phyloP scores from a whole-genome alignment of 2,888 invertebrate species.

The Parochlus steinenii region DNA sequence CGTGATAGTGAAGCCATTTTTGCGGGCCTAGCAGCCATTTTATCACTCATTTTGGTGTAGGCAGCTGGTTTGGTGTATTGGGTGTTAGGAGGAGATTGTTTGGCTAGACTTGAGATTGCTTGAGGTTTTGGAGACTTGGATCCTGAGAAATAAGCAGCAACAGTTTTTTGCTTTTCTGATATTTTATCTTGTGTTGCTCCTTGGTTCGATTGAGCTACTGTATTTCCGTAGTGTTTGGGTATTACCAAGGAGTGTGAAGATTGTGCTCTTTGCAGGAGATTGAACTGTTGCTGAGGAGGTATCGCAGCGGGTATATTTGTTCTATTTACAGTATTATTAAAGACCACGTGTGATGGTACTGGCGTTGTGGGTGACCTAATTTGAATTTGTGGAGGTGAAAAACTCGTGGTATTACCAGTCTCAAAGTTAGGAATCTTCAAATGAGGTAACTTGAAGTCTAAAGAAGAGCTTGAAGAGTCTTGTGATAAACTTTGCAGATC shows the following conservation, averaged over 20 bases:
- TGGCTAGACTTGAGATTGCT: constrained; percentile 18
- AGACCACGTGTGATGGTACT: constrained; percentile 21
- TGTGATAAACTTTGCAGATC: constrained; percentile 10
- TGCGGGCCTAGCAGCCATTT: constrained; percentile 11
- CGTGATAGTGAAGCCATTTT: constrained; percentile 35
- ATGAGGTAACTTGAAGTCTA: constrained; percentile 5
- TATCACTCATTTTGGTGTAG: constrained; percentile 1
- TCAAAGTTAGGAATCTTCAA: constrained; percentile 1
- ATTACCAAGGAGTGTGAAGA: constrained; percentile 57
- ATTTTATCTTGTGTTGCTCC: constrained; percentile 19
- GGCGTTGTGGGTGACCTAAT: constrained; percentile 18
- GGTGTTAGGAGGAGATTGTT: constrained; percentile 7
- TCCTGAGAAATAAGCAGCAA: constrained; percentile 54
- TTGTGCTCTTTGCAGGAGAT: constrained; percentile 37
- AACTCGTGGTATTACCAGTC: constrained; percentile 3
- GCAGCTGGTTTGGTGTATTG: constrained; percentile 4
- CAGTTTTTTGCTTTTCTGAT: constrained; percentile 50
- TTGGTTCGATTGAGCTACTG: constrained; percentile 36
- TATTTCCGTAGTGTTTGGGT: constrained; percentile 67
- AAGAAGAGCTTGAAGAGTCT: constrained; percentile 10
- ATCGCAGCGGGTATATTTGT: too few species aligned
- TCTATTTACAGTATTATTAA: constrained; percentile 12
- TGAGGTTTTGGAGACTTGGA: constrained; percentile 28
- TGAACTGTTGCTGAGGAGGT: too few species aligned
- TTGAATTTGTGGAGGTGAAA: constrained; percentile 10